These are phyloP conservation scores for Drosophila funebris DNA, from an alignment of 1,140 invertebrate genomes.

Conservation along the genomic window DNA sequence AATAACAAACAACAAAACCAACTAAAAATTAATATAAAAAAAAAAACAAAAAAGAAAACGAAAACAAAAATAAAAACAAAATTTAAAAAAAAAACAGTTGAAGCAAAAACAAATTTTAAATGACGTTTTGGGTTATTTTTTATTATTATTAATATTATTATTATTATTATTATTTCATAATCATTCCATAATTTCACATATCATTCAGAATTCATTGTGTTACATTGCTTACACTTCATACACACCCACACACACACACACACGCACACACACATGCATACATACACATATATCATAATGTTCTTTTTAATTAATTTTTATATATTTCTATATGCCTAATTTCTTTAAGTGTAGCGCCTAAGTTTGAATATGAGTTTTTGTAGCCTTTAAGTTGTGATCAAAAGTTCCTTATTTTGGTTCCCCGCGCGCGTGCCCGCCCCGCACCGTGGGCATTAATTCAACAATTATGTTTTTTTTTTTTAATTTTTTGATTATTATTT, in stretches of 20 bases:
- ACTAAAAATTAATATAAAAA: conserved; percentile 44
- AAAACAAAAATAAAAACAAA: conserved; percentile 60
- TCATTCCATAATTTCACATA: conserved; percentile 45
- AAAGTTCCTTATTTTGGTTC: conserved; percentile 82
- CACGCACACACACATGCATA: conserved; percentile 1
- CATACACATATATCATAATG: conserved; percentile 29
- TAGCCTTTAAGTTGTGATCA: conserved; percentile 78
- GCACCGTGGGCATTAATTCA: conserved; percentile 40
- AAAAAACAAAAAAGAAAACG: conserved; percentile 41
- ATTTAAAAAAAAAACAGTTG: conserved; percentile 36
- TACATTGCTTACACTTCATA: conserved; percentile 24
- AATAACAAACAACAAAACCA: conserved; percentile 15
- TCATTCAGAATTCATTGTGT: conserved; percentile 60
- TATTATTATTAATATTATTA: conserved; percentile 30
- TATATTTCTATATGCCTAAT: conserved; percentile 27
- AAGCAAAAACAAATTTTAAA: conserved; percentile 34
- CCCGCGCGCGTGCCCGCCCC: conserved; percentile 43
- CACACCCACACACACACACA: conserved; percentile 7
- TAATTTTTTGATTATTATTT: conserved; percentile 41
- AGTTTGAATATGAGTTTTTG: conserved; percentile 44
- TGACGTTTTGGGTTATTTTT: conserved; percentile 63
- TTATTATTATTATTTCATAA: conserved; percentile 22
- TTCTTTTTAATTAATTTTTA: conserved; percentile 52
- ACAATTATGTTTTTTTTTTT: conserved; percentile 57
- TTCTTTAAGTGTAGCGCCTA: conserved; percentile 52